Evolutionary conservation across 2,888 invertebrate species (phyloP).

Genomic region (Xylophagus ater): DNA sequence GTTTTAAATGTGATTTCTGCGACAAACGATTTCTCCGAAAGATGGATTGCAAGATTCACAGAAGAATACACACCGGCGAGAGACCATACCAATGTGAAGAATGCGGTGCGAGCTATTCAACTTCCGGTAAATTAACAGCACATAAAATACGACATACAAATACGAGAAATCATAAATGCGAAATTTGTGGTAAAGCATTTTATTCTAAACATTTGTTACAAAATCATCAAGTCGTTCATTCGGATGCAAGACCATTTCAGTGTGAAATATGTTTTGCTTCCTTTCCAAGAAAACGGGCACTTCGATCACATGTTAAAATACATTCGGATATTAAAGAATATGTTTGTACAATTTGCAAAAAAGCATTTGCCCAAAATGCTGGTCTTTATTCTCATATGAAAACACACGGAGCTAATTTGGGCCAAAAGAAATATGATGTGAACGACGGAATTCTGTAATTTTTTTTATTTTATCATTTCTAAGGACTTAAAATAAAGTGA

Average conservation of each 20-base stretch:
- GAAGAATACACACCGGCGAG: conserved; percentile 5
- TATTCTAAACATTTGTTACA: conserved; percentile 5
- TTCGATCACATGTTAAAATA: conserved; percentile 18
- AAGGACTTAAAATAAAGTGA: too few species aligned
- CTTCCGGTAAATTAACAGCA: conserved; percentile 8
- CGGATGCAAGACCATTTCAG: conserved; percentile 7
- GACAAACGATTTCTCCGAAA: conserved; percentile 12
- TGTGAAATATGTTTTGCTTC: conserved; percentile 16
- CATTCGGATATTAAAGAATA: conserved; percentile 20
- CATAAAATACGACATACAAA: too few species aligned
- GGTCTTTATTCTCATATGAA: conserved; percentile 19
- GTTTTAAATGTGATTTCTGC: conserved; percentile 17
- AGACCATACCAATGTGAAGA: conserved; percentile 9
- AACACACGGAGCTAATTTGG: too few species aligned
- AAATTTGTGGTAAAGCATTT: conserved; percentile 11
- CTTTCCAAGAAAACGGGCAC: conserved; percentile 19
- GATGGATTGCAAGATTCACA: conserved; percentile 3
- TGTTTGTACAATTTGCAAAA: conserved; percentile 19
- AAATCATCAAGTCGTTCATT: conserved; percentile 5
- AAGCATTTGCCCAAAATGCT: conserved; percentile 20
- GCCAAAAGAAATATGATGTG: too few species aligned
- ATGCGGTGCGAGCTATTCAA: conserved; percentile 9
- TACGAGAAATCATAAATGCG: conserved; percentile 12
- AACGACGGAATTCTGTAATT: too few species aligned
- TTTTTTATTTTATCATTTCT: too few species aligned